These are phyloP conservation scores for Ecliptopera silaceata DNA, from an alignment of 2,888 invertebrate genomes.

Conservation along the genomic window DNA sequence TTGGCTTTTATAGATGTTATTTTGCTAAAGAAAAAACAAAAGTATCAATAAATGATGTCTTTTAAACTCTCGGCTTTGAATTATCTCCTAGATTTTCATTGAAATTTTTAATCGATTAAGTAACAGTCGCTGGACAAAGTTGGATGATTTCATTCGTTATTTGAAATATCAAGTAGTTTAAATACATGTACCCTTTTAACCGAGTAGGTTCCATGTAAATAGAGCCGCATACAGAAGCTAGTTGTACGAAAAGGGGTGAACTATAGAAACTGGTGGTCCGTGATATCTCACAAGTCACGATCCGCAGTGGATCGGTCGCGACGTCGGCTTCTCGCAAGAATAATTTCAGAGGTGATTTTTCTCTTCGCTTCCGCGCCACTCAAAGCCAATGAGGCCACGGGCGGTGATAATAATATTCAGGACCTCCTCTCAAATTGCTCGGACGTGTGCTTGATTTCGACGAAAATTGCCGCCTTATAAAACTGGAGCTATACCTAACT, in stretches of 20 bases:
- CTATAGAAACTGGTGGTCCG: background rate
- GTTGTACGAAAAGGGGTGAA: background rate
- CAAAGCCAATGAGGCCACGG: constrained; percentile 52
- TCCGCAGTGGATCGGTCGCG: constrained; percentile 33
- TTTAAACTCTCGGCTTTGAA: no score
- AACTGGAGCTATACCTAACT: constrained; percentile 57
- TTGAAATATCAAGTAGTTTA: no score
- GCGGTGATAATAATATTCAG: constrained; percentile 62
- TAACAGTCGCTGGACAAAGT: no score
- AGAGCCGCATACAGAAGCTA: background rate
- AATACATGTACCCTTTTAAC: no score
- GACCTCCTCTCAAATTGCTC: constrained; percentile 62
- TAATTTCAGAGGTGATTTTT: constrained; percentile 55
- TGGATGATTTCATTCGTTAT: no score
- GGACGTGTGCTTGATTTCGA: constrained; percentile 61
- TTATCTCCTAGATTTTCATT: no score
- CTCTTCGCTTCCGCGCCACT: constrained; percentile 52
- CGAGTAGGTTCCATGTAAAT: background rate
- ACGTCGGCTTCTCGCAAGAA: constrained; percentile 44
- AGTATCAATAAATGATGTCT: no score
- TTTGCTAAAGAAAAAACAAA: constrained; percentile 9
- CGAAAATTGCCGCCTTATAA: constrained; percentile 56
- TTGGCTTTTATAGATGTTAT: constrained; percentile 44
- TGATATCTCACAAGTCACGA: constrained; percentile 28
- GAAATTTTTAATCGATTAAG: no score